These are phyloP conservation scores for Todiramphus chloris DNA, from an alignment of 2,113 vertebrate species.

Conservation along the genomic window DNA sequence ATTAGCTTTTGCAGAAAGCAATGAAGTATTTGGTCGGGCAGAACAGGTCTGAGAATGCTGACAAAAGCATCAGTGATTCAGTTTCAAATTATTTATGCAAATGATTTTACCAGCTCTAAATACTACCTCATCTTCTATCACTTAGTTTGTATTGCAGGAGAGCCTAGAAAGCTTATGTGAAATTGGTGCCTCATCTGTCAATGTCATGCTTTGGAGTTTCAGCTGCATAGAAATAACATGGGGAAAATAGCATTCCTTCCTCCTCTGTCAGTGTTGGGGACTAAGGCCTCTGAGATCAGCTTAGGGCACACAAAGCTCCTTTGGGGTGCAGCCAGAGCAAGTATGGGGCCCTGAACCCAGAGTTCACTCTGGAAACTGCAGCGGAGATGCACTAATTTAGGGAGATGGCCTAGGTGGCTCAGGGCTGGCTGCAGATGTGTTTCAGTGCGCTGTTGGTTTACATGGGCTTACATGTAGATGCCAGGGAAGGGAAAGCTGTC, in stretches of 20 bases:
- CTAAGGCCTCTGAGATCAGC: not conserved
- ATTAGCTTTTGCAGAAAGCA: not conserved
- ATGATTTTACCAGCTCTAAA: slow-evolving; percentile 13
- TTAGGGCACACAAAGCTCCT: not conserved
- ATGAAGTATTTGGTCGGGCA: not conserved
- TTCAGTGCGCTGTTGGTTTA: not conserved
- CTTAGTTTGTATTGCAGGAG: not conserved
- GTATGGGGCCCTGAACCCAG: not conserved
- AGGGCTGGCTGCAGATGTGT: not conserved
- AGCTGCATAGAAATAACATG: not conserved
- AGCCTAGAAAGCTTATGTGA: not conserved
- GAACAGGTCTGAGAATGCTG: not conserved
- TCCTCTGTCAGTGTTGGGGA: not conserved
- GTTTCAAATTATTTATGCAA: not conserved
- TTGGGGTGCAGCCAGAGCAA: not conserved
- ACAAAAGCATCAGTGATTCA: not conserved
- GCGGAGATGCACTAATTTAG: not conserved
- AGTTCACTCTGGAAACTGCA: not conserved
- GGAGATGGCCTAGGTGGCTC: not conserved
- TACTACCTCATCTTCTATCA: not conserved
- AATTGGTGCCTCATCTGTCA: not conserved
- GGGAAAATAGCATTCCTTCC: not conserved
- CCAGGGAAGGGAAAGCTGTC: not conserved
- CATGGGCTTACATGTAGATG: not conserved
- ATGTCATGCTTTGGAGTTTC: not conserved